Base-by-base conservation (phyloP, 2,888 invertebrate genomes). In the Tetranychus piercei region DNA sequence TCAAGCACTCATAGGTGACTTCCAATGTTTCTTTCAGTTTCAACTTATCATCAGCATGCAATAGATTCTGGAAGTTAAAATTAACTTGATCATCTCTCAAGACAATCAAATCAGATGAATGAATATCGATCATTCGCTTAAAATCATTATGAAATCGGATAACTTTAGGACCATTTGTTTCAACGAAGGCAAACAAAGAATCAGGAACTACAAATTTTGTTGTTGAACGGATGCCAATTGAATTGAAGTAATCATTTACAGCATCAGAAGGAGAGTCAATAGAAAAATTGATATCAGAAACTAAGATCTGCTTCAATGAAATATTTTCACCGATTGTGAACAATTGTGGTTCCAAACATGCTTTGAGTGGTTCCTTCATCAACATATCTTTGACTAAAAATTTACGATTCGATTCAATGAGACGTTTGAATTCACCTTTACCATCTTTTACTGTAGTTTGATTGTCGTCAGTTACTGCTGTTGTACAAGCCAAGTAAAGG, bases 1-100 rank as follows among this genome's bases (percentile, higher is more conserved):
- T 74, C n/a, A 74, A 45, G 70, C 34, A 55, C 9, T 71, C 20
- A 23, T n/a, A 23, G 23, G 55, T 69, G 18, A 44, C n/a, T 55
- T 55, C 15, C 2, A 74, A 22, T 8, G 67, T 44, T 70, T 43
- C 20, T 8, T 71, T 71, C 22, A 74, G 23, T 20, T 74, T 71
- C 45, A 55, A 72, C 1, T 6, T 15, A 9, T 15, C 43, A 11
- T 9, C 20, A 5, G 20, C n/a, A 20, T 7, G 20, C 11, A 55
- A 15, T 55, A 15, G 15, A 55, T 55, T 23, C 2, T 69, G 11
- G 6, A 69, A 6, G 11, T 23, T 69, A 5, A 69, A 23, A 8
- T 23, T 69, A 1, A 23, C 11, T 69, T 22, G n/a, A n/a, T n/a
- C 5, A 15, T 69, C 69, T 69, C 69, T 6, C 5, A 69, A 9